These are phyloP conservation scores for Hoplodrina blanda DNA, from an alignment of 2,888 invertebrate genomes.

Conservation along the genomic window DNA sequence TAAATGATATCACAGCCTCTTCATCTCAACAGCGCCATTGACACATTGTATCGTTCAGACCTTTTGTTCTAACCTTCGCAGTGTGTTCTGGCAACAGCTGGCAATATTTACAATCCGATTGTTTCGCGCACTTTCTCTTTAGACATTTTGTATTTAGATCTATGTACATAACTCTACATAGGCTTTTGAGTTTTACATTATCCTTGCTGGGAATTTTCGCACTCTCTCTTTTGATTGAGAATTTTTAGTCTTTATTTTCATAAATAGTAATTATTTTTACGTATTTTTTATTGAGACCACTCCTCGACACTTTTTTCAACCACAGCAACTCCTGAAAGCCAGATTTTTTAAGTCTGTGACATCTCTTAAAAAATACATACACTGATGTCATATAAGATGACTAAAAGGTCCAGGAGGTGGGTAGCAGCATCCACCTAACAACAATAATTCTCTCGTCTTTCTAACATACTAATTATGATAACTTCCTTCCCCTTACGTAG, in stretches of 20 bases:
- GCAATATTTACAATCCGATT: slow-evolving; percentile 55
- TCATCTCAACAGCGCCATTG: neutral
- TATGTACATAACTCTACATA: slow-evolving; percentile 59
- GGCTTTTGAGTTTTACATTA: slow-evolving; percentile 35
- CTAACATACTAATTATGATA: neutral
- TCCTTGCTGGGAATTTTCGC: slow-evolving; percentile 25
- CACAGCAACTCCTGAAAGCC: too few species aligned
- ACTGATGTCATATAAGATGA: neutral
- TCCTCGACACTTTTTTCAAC: too few species aligned
- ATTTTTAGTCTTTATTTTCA: neutral
- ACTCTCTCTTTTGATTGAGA: slow-evolving; percentile 1
- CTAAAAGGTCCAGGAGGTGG: neutral
- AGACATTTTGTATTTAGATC: slow-evolving; percentile 51
- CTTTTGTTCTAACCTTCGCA: slow-evolving; percentile 21
- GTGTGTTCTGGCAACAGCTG: slow-evolving; percentile 40
- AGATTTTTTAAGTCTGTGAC: neutral
- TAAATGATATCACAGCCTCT: neutral
- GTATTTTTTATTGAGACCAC: too few species aligned
- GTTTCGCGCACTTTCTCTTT: slow-evolving; percentile 51
- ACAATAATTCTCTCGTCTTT: too few species aligned
- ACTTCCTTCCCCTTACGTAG: neutral
- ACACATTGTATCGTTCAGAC: neutral
- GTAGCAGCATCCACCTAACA: neutral
- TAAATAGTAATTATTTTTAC: too few species aligned
- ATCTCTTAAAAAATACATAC: neutral